Evolutionary conservation across 2,113 vertebrate genomes (phyloP).

Genomic region (Apteryx mantelli): DNA sequence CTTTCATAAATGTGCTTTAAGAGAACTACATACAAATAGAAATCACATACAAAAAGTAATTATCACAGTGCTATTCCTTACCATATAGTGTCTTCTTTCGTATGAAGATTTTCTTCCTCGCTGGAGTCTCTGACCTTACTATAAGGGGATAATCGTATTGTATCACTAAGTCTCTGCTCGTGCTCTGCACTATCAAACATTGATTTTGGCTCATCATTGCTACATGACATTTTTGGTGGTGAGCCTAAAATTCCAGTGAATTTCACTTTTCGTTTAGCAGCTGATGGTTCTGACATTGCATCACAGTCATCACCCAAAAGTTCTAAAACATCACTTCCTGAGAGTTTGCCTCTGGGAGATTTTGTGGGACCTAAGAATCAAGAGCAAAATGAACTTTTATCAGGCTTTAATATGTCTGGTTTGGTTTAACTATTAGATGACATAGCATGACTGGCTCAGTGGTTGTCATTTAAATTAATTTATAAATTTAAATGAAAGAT

Average conservation of each 20-base stretch:
- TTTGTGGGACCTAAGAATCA: slow-evolving; percentile 76
- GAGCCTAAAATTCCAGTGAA: slow-evolving; percentile 67
- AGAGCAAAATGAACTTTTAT: not conserved
- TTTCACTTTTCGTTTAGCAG: slow-evolving; percentile 68
- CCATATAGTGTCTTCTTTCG: not conserved
- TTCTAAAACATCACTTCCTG: slow-evolving; percentile 62
- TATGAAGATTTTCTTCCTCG: not conserved
- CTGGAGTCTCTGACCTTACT: not conserved
- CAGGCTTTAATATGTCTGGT: not conserved
- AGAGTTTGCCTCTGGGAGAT: not conserved
- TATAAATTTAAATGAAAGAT: not conserved
- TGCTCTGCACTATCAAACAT: not conserved
- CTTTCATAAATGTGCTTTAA: not conserved
- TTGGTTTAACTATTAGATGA: not conserved
- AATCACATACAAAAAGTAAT: not conserved
- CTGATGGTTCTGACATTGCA: not conserved
- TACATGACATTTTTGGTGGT: slow-evolving; percentile 59
- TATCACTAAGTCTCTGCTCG: not conserved
- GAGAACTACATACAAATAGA: not conserved
- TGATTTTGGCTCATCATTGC: not conserved
- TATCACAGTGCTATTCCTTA: slow-evolving; percentile 5
- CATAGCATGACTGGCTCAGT: not conserved
- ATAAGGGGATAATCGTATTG: not conserved
- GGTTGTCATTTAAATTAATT: not conserved
- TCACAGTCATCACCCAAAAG: slow-evolving; percentile 71